Evolutionary conservation across 1,140 invertebrate species (phyloP).

Genomic region (Saccostrea glomerata): DNA sequence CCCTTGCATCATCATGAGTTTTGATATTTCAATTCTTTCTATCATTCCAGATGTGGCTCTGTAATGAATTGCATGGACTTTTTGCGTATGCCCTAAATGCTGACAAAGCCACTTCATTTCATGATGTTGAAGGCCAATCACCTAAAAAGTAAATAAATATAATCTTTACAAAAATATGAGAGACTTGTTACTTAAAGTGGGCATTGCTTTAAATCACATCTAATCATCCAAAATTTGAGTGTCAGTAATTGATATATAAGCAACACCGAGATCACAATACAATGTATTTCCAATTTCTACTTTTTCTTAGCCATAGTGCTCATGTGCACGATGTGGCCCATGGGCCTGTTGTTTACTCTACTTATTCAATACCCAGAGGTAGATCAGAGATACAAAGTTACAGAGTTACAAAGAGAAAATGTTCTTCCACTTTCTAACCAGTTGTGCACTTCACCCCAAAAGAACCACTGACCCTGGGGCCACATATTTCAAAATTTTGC

Average conservation of each 20-base stretch:
- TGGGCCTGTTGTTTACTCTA: too few relatives aligned
- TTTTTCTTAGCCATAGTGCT: too few relatives aligned
- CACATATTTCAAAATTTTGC: too few relatives aligned
- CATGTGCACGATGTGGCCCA: too few relatives aligned
- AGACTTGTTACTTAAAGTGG: slow-evolving; percentile 10
- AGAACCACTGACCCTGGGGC: too few relatives aligned
- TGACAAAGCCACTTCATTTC: neutral
- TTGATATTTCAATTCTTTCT: slow-evolving; percentile 17
- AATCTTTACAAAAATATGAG: slow-evolving; percentile 5
- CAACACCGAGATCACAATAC: neutral
- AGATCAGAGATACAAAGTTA: too few relatives aligned
- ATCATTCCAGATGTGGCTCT: neutral
- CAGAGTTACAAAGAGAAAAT: too few relatives aligned
- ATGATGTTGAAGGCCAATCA: neutral
- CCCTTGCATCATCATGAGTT: neutral
- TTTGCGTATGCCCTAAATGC: neutral
- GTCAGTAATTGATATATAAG: slow-evolving; percentile 2
- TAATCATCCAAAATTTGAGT: neutral
- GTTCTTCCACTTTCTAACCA: too few relatives aligned
- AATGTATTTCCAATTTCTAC: neutral
- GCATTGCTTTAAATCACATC: neutral
- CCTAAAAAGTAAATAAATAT: neutral
- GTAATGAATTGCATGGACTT: too few relatives aligned
- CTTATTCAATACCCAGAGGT: too few relatives aligned
- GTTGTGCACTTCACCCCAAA: too few relatives aligned